A percentile compares a stretch with the other conserved stretches of the same genome.
These are phyloP conservation scores for Aepyceros melampus DNA, from an alignment of 2,113 vertebrate genomes.

Conservation along the genomic window DNA sequence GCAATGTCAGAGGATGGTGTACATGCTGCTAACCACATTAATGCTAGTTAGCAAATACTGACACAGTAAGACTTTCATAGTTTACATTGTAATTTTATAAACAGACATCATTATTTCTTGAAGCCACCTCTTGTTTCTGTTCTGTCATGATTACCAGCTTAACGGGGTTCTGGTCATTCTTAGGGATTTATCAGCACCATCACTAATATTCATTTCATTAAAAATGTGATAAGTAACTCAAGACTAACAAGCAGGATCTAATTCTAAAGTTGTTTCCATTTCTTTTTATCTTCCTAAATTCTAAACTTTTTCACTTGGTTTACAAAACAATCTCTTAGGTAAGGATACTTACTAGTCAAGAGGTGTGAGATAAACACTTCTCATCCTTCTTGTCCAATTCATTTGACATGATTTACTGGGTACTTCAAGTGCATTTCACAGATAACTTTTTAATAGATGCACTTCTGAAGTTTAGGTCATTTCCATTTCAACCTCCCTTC, in stretches of 20 bases:
- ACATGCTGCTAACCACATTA: background rate
- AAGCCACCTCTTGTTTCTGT: background rate
- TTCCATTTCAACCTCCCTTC: background rate
- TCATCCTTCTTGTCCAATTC: background rate
- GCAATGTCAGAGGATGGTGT: background rate
- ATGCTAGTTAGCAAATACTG: background rate
- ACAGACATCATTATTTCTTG: background rate
- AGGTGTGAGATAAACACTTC: background rate
- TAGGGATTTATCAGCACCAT: background rate
- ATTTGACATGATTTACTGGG: background rate
- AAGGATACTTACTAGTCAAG: background rate
- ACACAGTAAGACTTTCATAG: background rate
- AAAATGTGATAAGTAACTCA: background rate
- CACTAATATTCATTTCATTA: background rate
- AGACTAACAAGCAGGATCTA: background rate
- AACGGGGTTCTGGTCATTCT: background rate
- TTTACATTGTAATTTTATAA: background rate
- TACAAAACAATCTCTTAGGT: background rate
- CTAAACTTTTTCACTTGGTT: background rate
- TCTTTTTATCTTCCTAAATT: background rate
- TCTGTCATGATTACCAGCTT: background rate
- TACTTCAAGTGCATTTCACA: background rate
- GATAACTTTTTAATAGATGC: background rate
- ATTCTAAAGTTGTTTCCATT: background rate
- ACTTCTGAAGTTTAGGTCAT: constrained; percentile 10